phyloP scores from a whole-genome alignment of 2,797 vertebrate species.

The Hydrocynus forskahlii region DNA sequence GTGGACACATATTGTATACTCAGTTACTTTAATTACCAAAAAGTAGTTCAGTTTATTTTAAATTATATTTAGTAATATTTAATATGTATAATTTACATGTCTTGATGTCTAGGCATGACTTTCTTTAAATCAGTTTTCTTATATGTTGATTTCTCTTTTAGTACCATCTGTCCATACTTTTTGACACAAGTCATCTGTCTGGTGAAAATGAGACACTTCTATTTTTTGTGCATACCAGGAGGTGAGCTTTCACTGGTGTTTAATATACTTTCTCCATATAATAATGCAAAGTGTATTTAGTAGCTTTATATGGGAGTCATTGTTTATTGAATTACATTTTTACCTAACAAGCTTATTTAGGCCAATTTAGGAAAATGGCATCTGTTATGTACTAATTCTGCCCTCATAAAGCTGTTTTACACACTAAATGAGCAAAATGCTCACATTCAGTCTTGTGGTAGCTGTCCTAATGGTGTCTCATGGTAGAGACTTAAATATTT shows the following conservation, averaged over 20 bases:
- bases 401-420: slow-evolving; percentile 36
- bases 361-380: slow-evolving; percentile 25
- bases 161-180: slow-evolving; percentile 95
- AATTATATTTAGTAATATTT: no score
- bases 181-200: slow-evolving; percentile 93
- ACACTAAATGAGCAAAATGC: slow-evolving; percentile 8
- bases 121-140: background rate
- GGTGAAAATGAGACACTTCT: slow-evolving; percentile 88
- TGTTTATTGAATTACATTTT: slow-evolving; percentile 8
- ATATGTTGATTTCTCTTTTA: slow-evolving; percentile 64
- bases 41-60: background rate
- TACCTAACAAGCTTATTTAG: slow-evolving; percentile 31
- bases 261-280: background rate
- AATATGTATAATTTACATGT: no score
- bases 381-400: slow-evolving; percentile 22
- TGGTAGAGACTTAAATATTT: slow-evolving; percentile 8
- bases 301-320: background rate
- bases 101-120: background rate
- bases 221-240: slow-evolving; percentile 90
- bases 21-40: background rate
- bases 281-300: background rate
- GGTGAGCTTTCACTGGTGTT: slow-evolving; percentile 73
- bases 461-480: slow-evolving; percentile 12
- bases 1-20: slow-evolving; percentile 68
- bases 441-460: background rate